A percentile compares a stretch with the other conserved stretches of the same genome.
Evolutionary conservation across 2,797 vertebrate species (phyloP).

Genomic region (Molossus alvarezi): DNA sequence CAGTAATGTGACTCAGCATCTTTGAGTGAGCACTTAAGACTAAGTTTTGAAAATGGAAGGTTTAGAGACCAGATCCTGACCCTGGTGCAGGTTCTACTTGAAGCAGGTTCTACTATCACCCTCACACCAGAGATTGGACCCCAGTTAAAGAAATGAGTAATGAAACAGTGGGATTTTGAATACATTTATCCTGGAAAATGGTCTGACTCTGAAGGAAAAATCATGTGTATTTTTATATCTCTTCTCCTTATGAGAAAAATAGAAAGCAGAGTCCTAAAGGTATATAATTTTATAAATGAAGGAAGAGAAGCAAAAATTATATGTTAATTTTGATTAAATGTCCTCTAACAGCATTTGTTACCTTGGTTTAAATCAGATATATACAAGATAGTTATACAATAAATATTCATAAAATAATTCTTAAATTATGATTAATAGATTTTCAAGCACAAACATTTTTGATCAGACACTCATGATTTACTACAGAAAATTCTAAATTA

Average conservation of each 20-base stretch:
- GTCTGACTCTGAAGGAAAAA: constrained; percentile 13
- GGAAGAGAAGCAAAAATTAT: constrained; percentile 14
- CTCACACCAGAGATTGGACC: not conserved
- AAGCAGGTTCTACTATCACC: not conserved
- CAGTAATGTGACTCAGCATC: not conserved
- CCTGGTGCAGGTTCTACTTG: not conserved
- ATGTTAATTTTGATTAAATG: constrained; percentile 39
- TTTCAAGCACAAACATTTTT: constrained; percentile 2
- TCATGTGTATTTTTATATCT: not conserved
- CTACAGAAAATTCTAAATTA: constrained; percentile 33
- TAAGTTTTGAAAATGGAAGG: not conserved
- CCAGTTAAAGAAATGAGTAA: not conserved
- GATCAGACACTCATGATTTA: not conserved
- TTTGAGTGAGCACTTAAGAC: not conserved
- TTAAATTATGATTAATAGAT: constrained; percentile 30
- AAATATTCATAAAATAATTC: constrained; percentile 11
- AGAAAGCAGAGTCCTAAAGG: not conserved
- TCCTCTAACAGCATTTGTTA: not conserved
- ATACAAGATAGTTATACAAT: not conserved
- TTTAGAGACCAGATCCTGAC: too few species aligned
- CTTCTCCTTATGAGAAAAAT: not conserved
- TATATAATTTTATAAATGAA: not conserved
- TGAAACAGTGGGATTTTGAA: not conserved
- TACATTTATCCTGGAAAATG: not conserved
- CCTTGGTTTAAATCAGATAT: not conserved